Evolutionary conservation across 2,888 invertebrate genomes (phyloP).

Genomic region (Branchipolynoe longqiensis): DNA sequence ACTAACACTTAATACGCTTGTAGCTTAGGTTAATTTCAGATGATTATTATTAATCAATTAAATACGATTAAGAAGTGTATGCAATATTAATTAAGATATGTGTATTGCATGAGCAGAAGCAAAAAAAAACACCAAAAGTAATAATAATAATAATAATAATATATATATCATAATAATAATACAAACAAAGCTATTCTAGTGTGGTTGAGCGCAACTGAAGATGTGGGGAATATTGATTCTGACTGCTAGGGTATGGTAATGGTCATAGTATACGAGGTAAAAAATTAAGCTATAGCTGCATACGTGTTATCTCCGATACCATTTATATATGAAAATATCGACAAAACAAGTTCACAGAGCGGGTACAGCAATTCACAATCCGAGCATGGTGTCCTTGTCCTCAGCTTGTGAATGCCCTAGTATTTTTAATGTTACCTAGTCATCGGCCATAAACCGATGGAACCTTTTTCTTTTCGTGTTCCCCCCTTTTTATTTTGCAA

Average conservation of each 20-base stretch:
- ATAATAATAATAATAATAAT: too few species aligned
- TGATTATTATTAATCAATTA: too few species aligned
- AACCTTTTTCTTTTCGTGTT: neutral
- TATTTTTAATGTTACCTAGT: constrained; percentile 35
- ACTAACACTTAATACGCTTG: neutral
- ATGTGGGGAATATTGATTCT: too few species aligned
- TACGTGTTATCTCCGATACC: constrained; percentile 15
- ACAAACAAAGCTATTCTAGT: too few species aligned
- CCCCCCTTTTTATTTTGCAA: too few species aligned
- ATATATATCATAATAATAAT: too few species aligned
- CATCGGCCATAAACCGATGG: neutral
- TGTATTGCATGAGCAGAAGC: neutral
- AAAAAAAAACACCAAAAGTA: neutral
- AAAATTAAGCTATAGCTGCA: constrained; percentile 3
- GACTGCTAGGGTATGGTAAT: constrained; percentile 8
- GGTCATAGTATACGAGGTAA: neutral
- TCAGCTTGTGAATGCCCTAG: constrained; percentile 15
- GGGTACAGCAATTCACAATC: constrained; percentile 43
- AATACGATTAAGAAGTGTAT: neutral
- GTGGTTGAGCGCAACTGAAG: too few species aligned
- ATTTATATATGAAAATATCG: constrained; percentile 12
- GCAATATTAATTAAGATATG: too few species aligned
- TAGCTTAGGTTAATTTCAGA: constrained; percentile 4
- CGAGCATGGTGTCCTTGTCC: constrained; percentile 17
- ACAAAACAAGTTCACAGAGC: constrained; percentile 54